Evolutionary conservation across 2,888 invertebrate genomes (phyloP).

Genomic region (Bellardia bayeri): DNA sequence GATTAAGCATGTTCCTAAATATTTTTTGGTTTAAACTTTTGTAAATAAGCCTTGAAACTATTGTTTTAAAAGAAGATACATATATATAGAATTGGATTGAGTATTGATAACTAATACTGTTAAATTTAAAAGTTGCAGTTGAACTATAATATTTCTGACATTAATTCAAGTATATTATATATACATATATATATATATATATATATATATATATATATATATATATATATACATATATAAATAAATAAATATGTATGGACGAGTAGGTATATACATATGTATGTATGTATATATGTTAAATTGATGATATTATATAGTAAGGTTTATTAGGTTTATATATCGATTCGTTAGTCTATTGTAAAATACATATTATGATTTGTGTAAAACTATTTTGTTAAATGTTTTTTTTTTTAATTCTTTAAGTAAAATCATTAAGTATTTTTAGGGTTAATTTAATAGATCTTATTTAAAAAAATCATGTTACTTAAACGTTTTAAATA

Average conservation of each 20-base stretch:
- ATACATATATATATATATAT: too few species aligned
- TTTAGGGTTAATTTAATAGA: not conserved
- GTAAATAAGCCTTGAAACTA: not conserved
- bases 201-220: not conserved
- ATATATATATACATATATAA: not conserved
- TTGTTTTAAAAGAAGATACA: not conserved
- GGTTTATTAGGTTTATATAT: not conserved
- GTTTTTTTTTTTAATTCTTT: constrained; percentile 38
- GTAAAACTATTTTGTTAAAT: not conserved
- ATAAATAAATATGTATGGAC: not conserved
- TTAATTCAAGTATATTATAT: not conserved
- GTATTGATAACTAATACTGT: constrained; percentile 9
- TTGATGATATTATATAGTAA: not conserved
- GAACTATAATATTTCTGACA: not conserved
- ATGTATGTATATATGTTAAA: not conserved
- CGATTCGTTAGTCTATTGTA: not conserved
- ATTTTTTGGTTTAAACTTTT: not conserved
- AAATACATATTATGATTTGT: not conserved
- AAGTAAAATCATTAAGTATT: constrained; percentile 51
- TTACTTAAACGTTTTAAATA: not conserved
- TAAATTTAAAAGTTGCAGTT: not conserved
- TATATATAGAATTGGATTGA: not conserved
- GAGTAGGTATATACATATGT: not conserved
- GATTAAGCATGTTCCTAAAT: not conserved
- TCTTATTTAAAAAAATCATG: not conserved